Percentiles rank a stretch among this genome's conserved stretches.
Conservation (phyloP, 2,888 invertebrate species). For the Alcis repandata region DNA sequence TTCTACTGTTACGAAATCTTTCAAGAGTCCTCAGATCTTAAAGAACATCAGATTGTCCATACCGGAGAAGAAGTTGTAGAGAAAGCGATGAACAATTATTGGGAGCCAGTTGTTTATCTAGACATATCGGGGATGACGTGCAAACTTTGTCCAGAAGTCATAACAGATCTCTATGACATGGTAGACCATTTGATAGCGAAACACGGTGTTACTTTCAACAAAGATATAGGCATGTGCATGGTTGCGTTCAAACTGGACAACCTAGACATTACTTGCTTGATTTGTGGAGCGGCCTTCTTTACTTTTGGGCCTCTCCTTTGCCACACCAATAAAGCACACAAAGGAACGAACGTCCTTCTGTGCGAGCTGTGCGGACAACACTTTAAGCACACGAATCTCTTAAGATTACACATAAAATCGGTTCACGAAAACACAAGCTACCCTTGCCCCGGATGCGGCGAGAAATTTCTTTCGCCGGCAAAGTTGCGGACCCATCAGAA, state of each 20-base stretch:
- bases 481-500: conserved; percentile 82
- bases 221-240: conserved; percentile 77
- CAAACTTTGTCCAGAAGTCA: conserved; percentile 66
- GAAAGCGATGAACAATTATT: conserved; percentile 77
- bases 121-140: conserved; percentile 73
- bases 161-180: conserved; percentile 70
- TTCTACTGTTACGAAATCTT: conserved; percentile 83
- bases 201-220: conserved; percentile 71
- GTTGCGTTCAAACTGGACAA: conserved; percentile 77
- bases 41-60: conserved; percentile 70
- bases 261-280: conserved; percentile 69
- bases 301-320: conserved; percentile 76
- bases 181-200: conserved; percentile 72
- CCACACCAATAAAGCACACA: conserved; percentile 80
- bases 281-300: conserved; percentile 73
- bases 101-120: conserved; percentile 77
- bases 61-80: conserved; percentile 65
- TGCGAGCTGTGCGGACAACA: conserved; percentile 80
- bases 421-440: conserved; percentile 73
- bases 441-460: conserved; percentile 76
- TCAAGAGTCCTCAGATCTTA: conserved; percentile 73
- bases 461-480: conserved; percentile 79
- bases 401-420: conserved; percentile 71
- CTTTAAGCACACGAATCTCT: conserved; percentile 71
- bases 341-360: conserved; percentile 74